Conservation (phyloP, 2,888 invertebrate species). For the Pseudanteris insignis region DNA sequence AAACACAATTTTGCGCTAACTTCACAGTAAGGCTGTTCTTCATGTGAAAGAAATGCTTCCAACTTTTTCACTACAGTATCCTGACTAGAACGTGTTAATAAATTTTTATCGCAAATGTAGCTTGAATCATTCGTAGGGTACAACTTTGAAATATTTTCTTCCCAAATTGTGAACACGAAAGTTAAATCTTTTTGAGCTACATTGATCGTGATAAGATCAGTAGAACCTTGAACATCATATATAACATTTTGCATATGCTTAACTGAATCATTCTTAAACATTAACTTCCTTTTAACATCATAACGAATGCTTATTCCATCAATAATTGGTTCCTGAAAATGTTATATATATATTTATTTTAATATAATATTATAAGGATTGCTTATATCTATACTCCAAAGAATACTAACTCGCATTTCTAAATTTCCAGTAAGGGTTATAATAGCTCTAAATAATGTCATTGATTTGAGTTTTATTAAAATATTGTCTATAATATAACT, state of each 20-base stretch:
- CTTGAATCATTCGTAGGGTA: slow-evolving; percentile 32
- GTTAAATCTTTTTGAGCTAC: slow-evolving; percentile 80
- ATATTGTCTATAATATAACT: slow-evolving; percentile 74
- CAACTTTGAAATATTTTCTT: slow-evolving; percentile 73
- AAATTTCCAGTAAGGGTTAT: slow-evolving; percentile 78
- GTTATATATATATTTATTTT: too few relatives aligned
- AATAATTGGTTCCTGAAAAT: slow-evolving; percentile 75
- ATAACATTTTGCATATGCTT: slow-evolving; percentile 52
- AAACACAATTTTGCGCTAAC: slow-evolving; percentile 70
- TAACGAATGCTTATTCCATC: slow-evolving; percentile 78
- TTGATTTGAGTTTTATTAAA: slow-evolving; percentile 74
- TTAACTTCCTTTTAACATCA: slow-evolving; percentile 76
- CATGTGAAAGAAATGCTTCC: slow-evolving; percentile 78
- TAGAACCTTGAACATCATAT: slow-evolving; percentile 73
- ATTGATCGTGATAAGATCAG: slow-evolving; percentile 75
- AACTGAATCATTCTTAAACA: slow-evolving; percentile 61
- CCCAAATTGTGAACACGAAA: slow-evolving; percentile 76
- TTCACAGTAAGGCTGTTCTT: slow-evolving; percentile 67
- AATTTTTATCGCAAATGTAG: slow-evolving; percentile 22
- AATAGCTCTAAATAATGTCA: slow-evolving; percentile 76
- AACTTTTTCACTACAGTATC: slow-evolving; percentile 74
- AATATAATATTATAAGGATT: too few relatives aligned
- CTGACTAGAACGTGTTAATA: slow-evolving; percentile 50
- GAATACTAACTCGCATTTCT: slow-evolving; percentile 73
- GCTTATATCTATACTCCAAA: too few relatives aligned